Conservation (phyloP, 2,797 vertebrate genomes). For the Sebastes taczanowskii region DNA sequence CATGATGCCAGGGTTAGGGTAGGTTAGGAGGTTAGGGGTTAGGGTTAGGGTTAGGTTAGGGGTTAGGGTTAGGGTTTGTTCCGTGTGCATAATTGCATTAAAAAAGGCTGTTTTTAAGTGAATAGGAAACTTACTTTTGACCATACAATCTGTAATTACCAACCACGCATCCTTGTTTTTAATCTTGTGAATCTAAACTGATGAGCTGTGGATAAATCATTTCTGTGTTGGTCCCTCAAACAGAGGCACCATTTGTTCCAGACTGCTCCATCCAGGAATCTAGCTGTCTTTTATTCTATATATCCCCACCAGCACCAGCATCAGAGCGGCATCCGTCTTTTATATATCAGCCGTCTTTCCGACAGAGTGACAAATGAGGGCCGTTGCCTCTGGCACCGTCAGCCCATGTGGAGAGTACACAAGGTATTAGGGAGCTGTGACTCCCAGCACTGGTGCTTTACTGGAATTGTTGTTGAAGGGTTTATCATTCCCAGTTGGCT, state of each 20-base stretch:
- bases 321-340: not conserved
- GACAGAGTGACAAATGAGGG: slow-evolving; percentile 68
- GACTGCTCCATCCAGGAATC: slow-evolving; percentile 10
- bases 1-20: not conserved
- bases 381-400: slow-evolving; percentile 55
- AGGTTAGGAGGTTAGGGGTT: not conserved
- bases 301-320: too few species aligned
- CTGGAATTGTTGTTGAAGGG: slow-evolving; percentile 44
- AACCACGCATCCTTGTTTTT: not conserved
- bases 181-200: slow-evolving; percentile 21
- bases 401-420: slow-evolving; percentile 35
- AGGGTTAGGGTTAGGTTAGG: too few species aligned
- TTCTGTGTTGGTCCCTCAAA: slow-evolving; percentile 12
- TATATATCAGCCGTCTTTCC: slow-evolving; percentile 47
- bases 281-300: slow-evolving; percentile 10
- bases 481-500: slow-evolving; percentile 58
- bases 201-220: slow-evolving; percentile 21
- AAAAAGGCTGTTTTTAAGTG: not conserved
- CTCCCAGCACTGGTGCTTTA: slow-evolving; percentile 49
- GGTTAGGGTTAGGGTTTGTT: not conserved
- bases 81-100: not conserved
- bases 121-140: slow-evolving; percentile 1
- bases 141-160: slow-evolving; percentile 1
- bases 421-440: slow-evolving; percentile 54
- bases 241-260: slow-evolving; percentile 43